Conservation (phyloP, 2,888 invertebrate species). For the Drosophila ezoana region DNA sequence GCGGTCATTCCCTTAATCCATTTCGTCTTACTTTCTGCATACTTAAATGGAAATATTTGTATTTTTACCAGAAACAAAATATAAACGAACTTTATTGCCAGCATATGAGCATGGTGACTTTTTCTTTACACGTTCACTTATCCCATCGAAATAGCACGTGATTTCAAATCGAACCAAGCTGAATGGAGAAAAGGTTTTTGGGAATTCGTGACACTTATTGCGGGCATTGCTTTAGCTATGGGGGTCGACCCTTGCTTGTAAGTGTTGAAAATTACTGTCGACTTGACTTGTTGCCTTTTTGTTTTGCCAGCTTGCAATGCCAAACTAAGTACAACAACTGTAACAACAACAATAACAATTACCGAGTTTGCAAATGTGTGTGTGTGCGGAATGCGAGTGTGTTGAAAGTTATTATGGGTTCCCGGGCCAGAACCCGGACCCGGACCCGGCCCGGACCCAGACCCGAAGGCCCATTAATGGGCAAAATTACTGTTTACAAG, state of each 20-base stretch:
- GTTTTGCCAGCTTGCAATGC: conserved; percentile 58
- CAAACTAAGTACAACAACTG: conserved; percentile 40
- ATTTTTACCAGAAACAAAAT: not conserved
- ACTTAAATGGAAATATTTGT: conserved; percentile 8
- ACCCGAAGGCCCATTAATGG: conserved; percentile 71
- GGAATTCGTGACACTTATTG: conserved; percentile 29
- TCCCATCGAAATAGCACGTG: not conserved
- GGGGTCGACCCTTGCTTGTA: conserved; percentile 61
- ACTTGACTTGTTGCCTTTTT: conserved; percentile 81
- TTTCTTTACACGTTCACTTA: not conserved
- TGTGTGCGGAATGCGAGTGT: conserved; percentile 32
- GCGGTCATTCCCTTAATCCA: conserved; percentile 32
- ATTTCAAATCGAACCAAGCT: conserved; percentile 1
- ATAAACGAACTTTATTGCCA: not conserved
- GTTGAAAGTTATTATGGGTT: conserved; percentile 70
- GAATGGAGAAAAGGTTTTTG: conserved; percentile 32
- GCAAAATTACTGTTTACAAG: conserved; percentile 80
- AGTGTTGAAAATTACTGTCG: conserved; percentile 80
- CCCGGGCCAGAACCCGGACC: conserved; percentile 32
- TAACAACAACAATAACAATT: conserved; percentile 56
- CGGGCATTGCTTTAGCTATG: conserved; percentile 36
- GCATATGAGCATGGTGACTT: not conserved
- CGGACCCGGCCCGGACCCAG: conserved; percentile 5
- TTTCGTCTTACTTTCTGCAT: conserved; percentile 32
- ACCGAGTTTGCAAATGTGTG: conserved; percentile 22